Evolutionary conservation across 2,797 vertebrate species (phyloP).

Genomic region (Microctenopoma stevenorrisi): DNA sequence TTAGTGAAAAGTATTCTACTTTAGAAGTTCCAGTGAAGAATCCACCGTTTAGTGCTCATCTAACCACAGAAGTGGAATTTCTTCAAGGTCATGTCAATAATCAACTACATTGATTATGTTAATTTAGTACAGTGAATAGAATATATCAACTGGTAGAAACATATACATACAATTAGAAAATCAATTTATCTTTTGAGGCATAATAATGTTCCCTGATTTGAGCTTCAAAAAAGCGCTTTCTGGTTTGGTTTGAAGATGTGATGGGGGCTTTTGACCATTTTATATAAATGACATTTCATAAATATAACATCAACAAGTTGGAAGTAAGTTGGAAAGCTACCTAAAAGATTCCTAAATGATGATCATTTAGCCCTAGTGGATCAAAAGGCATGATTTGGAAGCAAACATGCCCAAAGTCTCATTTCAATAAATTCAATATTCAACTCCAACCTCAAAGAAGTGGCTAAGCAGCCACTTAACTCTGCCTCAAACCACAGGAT

Average conservation of each 20-base stretch:
- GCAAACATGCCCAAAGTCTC: conserved; percentile 1
- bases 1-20: too few species aligned
- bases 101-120: too few species aligned
- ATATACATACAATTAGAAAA: too few species aligned
- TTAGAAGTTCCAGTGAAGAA: too few species aligned
- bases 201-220: neutral
- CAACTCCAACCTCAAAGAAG: neutral
- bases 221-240: neutral
- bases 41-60: too few species aligned
- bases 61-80: neutral
- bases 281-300: neutral
- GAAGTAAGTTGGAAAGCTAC: neutral
- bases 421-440: conserved; percentile 21
- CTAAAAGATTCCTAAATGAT: too few species aligned
- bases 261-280: neutral
- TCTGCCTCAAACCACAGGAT: conserved; percentile 4
- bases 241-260: neutral
- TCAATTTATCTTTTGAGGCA: too few species aligned
- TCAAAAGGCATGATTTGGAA: neutral
- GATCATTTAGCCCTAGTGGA: too few species aligned
- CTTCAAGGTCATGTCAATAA: neutral
- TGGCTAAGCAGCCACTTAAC: conserved; percentile 4
- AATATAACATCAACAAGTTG: neutral
- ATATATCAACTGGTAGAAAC: too few species aligned
- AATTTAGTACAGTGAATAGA: too few species aligned